Base-by-base conservation (phyloP, 2,797 vertebrate genomes). In the Hozukius guyotensis region DNA sequence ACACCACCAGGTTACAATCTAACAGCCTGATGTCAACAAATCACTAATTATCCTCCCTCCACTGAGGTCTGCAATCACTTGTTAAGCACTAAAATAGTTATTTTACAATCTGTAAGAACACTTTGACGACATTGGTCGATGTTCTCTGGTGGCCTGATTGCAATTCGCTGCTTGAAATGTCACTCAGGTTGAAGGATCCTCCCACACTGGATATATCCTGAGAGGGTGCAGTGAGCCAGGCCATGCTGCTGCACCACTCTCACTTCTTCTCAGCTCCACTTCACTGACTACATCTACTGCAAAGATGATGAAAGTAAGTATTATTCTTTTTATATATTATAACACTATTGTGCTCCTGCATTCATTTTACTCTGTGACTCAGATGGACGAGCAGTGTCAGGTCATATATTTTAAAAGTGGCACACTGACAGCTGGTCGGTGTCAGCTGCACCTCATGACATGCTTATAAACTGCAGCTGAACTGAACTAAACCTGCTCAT, bases 241-340 rank as follows among this genome's bases (percentile, higher is more conserved):
- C 79, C 83, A 84, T 38, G 13, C 77, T 82, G 87, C 77, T 82
- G 88, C 85, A 61, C 38, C 72, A 57, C 67, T 42, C 46, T 27
- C 62, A 55, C 59, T 82, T 29, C 75, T 79, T 36, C 78, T 85
- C 72, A 22, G 62, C 78, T 70, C 16, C n/a, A 4, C 25, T 22
- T 36, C 52, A 88, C 68, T 34, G 8, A 63, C 64, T 6, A 34
- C 29, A 87, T 82, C 88, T 36, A 36, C 11, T 79, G 82, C 88
- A 85, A 88, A 87, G 32, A 94, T 87, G 82, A 79, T 75, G 67
- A 46, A 67, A 25, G 94, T 95, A 86, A 94, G 94, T 94, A 34
- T n/a, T 0, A 63, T 77, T 71, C 32, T 32, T 46, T 46, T 46
- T 18, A 1, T 16, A 46, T 46, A 18, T 46, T 1, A 32, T 16